Conservation (phyloP, 2,113 vertebrate species). For the Periophthalmodon schlosseri region DNA sequence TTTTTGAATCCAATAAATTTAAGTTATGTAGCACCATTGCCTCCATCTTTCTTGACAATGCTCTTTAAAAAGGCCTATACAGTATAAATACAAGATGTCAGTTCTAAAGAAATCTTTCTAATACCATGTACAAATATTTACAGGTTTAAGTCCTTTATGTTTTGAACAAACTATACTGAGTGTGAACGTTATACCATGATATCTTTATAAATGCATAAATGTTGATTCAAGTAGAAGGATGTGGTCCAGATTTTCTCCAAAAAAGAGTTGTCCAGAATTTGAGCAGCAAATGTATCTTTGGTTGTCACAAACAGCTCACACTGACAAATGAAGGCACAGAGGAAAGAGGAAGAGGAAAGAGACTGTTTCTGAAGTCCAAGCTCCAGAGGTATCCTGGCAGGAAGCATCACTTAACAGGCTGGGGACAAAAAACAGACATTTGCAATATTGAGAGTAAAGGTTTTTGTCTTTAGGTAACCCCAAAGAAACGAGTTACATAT, state of each 20-base stretch:
- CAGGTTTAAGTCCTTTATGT: conserved; percentile 38
- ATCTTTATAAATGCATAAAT: conserved; percentile 12
- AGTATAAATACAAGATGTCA: conserved; percentile 11
- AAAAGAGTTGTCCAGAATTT: conserved; percentile 33
- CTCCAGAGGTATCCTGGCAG: conserved; percentile 15
- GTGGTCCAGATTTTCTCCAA: conserved; percentile 23
- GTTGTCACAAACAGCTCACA: conserved; percentile 39
- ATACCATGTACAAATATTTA: conserved; percentile 32
- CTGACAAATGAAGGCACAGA: conserved; percentile 66
- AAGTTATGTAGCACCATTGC: conserved; percentile 58
- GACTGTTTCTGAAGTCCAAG: conserved; percentile 9
- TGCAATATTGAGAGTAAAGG: neutral
- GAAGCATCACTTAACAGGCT: conserved; percentile 12
- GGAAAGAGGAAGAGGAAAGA: conserved; percentile 48
- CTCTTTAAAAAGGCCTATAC: conserved; percentile 19
- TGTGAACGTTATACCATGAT: conserved; percentile 14
- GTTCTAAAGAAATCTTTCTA: neutral
- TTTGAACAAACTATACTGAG: conserved; percentile 4
- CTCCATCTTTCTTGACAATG: conserved; percentile 25
- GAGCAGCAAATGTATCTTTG: conserved; percentile 30
- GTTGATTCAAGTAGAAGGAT: conserved; percentile 59
- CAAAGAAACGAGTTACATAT: neutral
- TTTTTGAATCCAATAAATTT: neutral
- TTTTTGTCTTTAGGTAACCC: neutral
- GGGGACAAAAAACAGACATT: neutral